A percentile compares a stretch with the other conserved stretches of the same genome.
Conservation (phyloP, 2,888 invertebrate species). For the Trisateles emortualis region DNA sequence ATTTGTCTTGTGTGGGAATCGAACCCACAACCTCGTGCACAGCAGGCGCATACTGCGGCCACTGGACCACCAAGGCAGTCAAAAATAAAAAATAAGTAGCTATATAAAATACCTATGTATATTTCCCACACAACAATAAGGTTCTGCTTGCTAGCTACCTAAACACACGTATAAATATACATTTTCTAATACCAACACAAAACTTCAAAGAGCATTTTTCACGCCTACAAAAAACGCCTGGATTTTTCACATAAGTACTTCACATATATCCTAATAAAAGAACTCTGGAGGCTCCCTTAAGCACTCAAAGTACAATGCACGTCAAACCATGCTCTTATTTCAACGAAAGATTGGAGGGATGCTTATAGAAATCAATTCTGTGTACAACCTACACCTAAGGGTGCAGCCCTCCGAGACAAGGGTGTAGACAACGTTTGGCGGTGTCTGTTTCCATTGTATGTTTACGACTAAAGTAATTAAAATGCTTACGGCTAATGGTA, state of each 20-base stretch:
- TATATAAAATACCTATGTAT: no score
- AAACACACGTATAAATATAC: not conserved
- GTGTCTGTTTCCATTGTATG: constrained; percentile 54
- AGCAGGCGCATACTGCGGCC: no score
- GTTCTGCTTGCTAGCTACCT: not conserved
- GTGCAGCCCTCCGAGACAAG: constrained; percentile 60
- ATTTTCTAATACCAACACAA: not conserved
- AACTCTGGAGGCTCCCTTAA: constrained; percentile 21
- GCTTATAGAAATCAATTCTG: constrained; percentile 73
- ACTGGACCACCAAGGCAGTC: no score
- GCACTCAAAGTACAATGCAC: constrained; percentile 52
- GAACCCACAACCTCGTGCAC: no score
- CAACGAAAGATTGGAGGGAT: constrained; percentile 50
- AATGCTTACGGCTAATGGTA: no score
- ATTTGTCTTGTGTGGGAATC: no score
- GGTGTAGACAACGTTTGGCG: constrained; percentile 52
- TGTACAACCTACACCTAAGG: constrained; percentile 61
- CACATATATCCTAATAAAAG: constrained; percentile 21
- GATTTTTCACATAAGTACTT: not conserved
- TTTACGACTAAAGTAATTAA: no score
- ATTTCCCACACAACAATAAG: no score
- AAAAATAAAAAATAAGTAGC: no score
- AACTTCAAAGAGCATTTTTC: not conserved
- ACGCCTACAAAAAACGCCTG: not conserved
- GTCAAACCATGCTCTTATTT: constrained; percentile 41